Evolutionary conservation across 2,888 invertebrate species (phyloP).

Genomic region (Brachylomia viminalis): DNA sequence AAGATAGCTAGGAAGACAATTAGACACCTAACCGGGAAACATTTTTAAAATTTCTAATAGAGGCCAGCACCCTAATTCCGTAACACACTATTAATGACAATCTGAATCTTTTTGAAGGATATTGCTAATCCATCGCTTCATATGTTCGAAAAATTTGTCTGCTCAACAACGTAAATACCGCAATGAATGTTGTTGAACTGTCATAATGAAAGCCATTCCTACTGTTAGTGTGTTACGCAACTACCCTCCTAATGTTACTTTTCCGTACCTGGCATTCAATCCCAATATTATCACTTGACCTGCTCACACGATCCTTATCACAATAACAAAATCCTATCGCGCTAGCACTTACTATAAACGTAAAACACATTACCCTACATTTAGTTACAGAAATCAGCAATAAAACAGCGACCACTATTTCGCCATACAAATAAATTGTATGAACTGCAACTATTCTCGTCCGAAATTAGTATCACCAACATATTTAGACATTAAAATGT

Average conservation of each 20-base stretch:
- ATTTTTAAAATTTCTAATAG: too few species aligned
- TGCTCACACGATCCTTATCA: not conserved
- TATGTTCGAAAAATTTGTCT: too few species aligned
- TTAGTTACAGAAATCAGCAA: not conserved
- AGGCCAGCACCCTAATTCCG: too few species aligned
- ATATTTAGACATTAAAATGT: constrained; percentile 17
- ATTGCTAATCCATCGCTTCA: too few species aligned
- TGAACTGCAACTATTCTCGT: constrained; percentile 22
- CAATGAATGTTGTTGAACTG: too few species aligned
- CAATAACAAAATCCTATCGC: constrained; percentile 18
- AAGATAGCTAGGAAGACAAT: not conserved
- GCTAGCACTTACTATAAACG: not conserved
- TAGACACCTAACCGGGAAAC: too few species aligned
- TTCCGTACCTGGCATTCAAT: constrained; percentile 3
- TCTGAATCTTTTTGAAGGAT: too few species aligned
- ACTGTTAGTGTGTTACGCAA: too few species aligned
- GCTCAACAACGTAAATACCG: too few species aligned
- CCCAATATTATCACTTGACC: not conserved
- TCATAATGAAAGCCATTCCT: too few species aligned
- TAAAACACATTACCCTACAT: constrained; percentile 29
- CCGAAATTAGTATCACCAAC: constrained; percentile 27
- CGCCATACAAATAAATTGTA: constrained; percentile 23
- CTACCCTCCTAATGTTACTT: not conserved
- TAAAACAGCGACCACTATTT: constrained; percentile 13
- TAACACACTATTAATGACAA: too few species aligned